Evolutionary conservation across 2,113 vertebrate genomes (phyloP).

Genomic region (Seriola dumerili): DNA sequence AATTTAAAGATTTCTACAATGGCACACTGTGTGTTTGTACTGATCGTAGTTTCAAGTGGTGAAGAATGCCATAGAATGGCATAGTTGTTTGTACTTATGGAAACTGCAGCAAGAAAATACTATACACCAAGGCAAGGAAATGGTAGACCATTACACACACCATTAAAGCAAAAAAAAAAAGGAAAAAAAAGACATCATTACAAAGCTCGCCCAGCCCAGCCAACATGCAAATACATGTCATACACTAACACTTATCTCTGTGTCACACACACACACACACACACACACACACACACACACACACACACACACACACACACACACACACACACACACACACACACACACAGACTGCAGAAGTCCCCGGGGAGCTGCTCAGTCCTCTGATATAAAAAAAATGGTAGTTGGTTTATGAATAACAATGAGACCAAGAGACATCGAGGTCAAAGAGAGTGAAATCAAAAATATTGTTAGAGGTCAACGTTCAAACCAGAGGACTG

Average conservation of each 20-base stretch:
- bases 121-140: constrained; percentile 38
- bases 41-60: constrained; percentile 37
- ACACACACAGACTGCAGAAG: constrained; percentile 50
- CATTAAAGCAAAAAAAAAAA: constrained; percentile 53
- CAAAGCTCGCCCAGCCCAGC: constrained; percentile 52
- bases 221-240: constrained; percentile 75
- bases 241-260: constrained; percentile 11
- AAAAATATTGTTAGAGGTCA: constrained; percentile 32
- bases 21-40: constrained; percentile 10
- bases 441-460: constrained; percentile 14
- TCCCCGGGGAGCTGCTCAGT: constrained; percentile 70
- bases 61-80: constrained; percentile 2
- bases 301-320: constrained; percentile 38
- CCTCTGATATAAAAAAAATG: constrained; percentile 49
- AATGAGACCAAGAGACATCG: constrained; percentile 26
- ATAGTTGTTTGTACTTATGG: not conserved
- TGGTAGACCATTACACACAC: constrained; percentile 49
- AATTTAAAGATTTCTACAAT: constrained; percentile 36
- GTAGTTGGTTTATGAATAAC: constrained; percentile 16
- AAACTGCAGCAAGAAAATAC: constrained; percentile 23
- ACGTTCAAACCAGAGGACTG: constrained; percentile 51
- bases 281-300: constrained; percentile 9
- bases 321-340: constrained; percentile 29
- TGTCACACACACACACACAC: not conserved
- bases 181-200: constrained; percentile 33